A percentile compares a stretch with the other conserved stretches of the same genome.
phyloP scores from a whole-genome alignment of 2,797 vertebrate genomes.

The Eulemur rubriventer region DNA sequence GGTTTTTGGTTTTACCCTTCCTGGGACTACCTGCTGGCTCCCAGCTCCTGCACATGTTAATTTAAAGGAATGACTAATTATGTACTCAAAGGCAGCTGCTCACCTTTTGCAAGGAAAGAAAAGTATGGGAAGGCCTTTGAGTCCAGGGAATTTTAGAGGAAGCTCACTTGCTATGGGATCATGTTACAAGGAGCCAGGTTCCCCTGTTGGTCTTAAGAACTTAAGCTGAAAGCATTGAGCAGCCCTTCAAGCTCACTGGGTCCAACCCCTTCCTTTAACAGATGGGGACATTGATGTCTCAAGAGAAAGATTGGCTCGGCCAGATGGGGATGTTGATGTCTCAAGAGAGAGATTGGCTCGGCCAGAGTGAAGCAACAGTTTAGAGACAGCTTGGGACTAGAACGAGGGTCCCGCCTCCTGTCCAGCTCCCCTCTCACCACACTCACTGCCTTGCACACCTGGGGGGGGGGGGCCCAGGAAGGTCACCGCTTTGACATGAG shows the following conservation, averaged over 20 bases:
- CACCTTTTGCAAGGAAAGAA: background rate
- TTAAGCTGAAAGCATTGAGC: background rate
- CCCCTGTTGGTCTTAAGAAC: background rate
- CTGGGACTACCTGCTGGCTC: rapidly evolving
- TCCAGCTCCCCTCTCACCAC: background rate
- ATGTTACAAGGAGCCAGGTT: background rate
- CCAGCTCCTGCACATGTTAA: rapidly evolving
- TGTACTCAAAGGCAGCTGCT: background rate
- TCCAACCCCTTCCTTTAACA: too few species aligned
- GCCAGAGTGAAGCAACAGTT: background rate
- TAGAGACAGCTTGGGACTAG: background rate
- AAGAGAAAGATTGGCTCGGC: background rate
- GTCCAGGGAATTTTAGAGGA: background rate
- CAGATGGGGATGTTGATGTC: background rate
- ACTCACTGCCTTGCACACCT: background rate
- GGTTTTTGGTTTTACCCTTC: background rate
- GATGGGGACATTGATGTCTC: background rate
- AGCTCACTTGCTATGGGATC: rapidly evolving
- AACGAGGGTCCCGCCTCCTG: background rate
- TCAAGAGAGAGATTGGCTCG: background rate
- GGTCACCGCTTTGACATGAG: background rate
- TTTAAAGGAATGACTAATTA: rapidly evolving
- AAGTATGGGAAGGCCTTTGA: background rate
- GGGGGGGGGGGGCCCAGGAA: background rate
- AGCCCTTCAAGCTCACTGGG: background rate